Conservation (phyloP, 2,888 invertebrate genomes). For the Eilema griseolum region DNA sequence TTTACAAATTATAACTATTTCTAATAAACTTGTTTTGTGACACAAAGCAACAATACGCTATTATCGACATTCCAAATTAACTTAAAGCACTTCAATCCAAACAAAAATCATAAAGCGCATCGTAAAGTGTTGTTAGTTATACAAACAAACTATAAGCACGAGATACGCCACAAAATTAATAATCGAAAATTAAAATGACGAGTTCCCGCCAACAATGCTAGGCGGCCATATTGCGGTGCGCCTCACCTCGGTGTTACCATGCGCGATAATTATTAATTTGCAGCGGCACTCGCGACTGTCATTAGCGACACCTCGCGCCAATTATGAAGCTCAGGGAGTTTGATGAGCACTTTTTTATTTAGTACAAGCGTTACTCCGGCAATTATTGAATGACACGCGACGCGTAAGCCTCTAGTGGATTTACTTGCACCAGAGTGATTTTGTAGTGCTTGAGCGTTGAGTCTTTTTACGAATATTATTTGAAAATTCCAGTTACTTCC, state of each 20-base stretch:
- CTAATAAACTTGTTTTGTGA: no score
- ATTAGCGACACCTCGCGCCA: slow-evolving; percentile 87
- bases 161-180: slow-evolving; percentile 53
- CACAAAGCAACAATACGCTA: no score
- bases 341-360: slow-evolving; percentile 85
- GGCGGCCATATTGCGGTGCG: slow-evolving; percentile 79
- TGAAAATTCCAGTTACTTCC: slow-evolving; percentile 42
- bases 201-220: slow-evolving; percentile 74
- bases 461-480: slow-evolving; percentile 57
- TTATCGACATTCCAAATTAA: no score
- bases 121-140: slow-evolving; percentile 43
- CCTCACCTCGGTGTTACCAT: slow-evolving; percentile 80
- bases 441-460: slow-evolving; percentile 62
- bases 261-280: slow-evolving; percentile 86
- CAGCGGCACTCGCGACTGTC: slow-evolving; percentile 75
- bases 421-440: slow-evolving; percentile 58
- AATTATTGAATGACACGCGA: slow-evolving; percentile 82
- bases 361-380: slow-evolving; percentile 81
- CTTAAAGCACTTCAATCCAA: no score
- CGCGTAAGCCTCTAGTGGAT: slow-evolving; percentile 70
- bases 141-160: slow-evolving; percentile 47
- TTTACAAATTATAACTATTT: no score
- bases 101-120: slow-evolving; percentile 38
- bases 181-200: slow-evolving; percentile 71
- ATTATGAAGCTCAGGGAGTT: slow-evolving; percentile 82